Evolutionary conservation across 2,113 vertebrate species (phyloP).

Genomic region (Campylomormyrus numenius): DNA sequence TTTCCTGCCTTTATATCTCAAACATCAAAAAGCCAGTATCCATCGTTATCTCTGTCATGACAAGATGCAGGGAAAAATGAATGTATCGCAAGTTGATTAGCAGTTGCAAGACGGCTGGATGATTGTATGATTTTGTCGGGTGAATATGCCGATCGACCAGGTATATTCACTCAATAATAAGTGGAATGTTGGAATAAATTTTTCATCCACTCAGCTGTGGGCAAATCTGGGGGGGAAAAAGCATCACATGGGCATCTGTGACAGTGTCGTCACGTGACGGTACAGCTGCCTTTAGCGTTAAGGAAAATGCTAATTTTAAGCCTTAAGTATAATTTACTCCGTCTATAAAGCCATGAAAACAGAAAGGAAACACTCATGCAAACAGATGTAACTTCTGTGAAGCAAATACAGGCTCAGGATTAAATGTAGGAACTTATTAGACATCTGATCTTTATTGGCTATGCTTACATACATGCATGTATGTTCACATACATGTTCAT

Average conservation of each 20-base stretch:
- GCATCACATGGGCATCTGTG: background rate
- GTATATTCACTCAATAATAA: background rate
- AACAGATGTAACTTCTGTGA: background rate
- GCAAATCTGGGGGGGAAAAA: background rate
- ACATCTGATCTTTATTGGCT: background rate
- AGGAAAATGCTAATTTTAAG: background rate
- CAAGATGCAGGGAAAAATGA: too few species aligned
- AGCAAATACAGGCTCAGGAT: background rate
- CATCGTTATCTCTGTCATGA: too few species aligned
- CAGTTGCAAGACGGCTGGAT: background rate
- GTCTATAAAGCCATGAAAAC: background rate
- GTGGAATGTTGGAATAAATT: background rate
- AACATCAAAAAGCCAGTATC: background rate
- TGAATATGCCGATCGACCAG: background rate
- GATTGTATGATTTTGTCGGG: background rate
- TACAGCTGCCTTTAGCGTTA: background rate
- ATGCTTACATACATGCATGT: background rate
- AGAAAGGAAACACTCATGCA: background rate
- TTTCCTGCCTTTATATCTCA: background rate
- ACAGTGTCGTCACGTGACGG: background rate
- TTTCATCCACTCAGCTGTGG: background rate
- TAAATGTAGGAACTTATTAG: background rate
- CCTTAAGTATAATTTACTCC: background rate
- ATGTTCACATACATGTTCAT: slow-evolving; percentile 14
- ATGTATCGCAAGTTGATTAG: background rate